phyloP scores from a whole-genome alignment of 1,140 invertebrate species.

The Pararge aegeria region DNA sequence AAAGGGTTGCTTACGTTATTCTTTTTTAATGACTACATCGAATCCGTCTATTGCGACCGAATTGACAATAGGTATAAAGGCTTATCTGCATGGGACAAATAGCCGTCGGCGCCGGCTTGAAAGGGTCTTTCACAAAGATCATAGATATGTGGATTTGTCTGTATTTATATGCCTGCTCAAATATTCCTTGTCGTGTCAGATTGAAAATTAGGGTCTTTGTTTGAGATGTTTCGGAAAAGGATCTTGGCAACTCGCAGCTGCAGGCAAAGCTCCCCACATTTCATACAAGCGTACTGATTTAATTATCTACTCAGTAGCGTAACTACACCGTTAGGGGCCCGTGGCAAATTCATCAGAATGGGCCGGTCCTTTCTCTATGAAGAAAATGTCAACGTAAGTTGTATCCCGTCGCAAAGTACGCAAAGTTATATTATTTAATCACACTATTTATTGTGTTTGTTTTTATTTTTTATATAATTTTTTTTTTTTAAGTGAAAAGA shows the following conservation, averaged over 20 bases:
- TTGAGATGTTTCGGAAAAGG: neutral
- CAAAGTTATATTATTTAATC: too few species aligned
- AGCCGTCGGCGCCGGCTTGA: conserved; percentile 39
- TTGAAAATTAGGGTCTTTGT: conserved; percentile 22
- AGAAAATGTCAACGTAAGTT: too few species aligned
- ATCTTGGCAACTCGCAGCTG: neutral
- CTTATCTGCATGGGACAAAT: conserved; percentile 44
- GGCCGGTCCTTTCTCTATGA: too few species aligned
- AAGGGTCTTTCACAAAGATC: conserved; percentile 38
- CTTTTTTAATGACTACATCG: conserved; percentile 31
- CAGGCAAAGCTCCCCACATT: too few species aligned
- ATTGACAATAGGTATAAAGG: conserved; percentile 41
- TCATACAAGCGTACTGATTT: too few species aligned
- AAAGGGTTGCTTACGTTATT: conserved; percentile 25
- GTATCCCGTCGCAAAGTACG: too few species aligned
- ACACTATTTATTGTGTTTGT: too few species aligned
- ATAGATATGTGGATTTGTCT: conserved; percentile 28
- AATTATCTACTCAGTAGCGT: too few species aligned
- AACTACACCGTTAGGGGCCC: too few species aligned
- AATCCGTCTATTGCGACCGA: conserved; percentile 26
- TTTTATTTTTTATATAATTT: too few species aligned
- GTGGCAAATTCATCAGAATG: too few species aligned
- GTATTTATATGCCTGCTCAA: conserved; percentile 34
- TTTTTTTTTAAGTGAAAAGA: too few species aligned
- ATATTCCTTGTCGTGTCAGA: conserved; percentile 23